Conservation (phyloP, 1,140 invertebrate species). For the Coelopa frigida region DNA sequence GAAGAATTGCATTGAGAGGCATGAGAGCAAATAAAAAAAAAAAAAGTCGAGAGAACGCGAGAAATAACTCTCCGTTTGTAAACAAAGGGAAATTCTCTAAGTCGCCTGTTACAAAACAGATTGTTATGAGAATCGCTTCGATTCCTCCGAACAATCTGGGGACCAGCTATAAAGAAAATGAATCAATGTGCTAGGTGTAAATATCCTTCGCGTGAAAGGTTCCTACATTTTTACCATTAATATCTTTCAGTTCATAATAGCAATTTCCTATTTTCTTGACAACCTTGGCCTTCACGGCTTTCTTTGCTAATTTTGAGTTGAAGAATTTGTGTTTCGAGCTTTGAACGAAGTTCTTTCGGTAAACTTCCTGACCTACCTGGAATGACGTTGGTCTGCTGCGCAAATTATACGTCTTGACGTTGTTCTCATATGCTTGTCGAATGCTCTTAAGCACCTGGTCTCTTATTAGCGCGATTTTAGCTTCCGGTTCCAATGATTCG, state of each 20-base stretch:
- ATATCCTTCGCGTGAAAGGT: conserved; percentile 6
- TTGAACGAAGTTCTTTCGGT: conserved; percentile 1
- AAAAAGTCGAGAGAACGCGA: no score
- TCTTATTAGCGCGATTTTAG: no score
- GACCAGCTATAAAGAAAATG: no score
- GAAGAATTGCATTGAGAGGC: no score
- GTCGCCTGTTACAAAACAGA: no score
- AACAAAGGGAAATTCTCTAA: no score
- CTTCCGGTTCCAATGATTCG: no score
- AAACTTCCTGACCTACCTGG: conserved; percentile 4
- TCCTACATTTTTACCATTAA: conserved; percentile 1
- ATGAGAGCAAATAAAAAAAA: no score
- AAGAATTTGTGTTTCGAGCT: not conserved
- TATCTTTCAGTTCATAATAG: conserved; percentile 3
- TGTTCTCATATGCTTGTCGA: not conserved
- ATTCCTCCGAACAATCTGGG: no score
- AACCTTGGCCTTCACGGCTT: not conserved
- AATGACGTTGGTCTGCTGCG: not conserved
- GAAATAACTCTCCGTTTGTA: no score
- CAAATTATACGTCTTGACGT: not conserved
- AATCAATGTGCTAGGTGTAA: not conserved
- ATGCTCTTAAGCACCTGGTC: no score
- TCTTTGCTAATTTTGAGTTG: not conserved
- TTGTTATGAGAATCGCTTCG: no score
- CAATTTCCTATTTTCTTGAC: not conserved